Conservation (phyloP, 2,113 vertebrate genomes). For the Accipiter virgatus region DNA sequence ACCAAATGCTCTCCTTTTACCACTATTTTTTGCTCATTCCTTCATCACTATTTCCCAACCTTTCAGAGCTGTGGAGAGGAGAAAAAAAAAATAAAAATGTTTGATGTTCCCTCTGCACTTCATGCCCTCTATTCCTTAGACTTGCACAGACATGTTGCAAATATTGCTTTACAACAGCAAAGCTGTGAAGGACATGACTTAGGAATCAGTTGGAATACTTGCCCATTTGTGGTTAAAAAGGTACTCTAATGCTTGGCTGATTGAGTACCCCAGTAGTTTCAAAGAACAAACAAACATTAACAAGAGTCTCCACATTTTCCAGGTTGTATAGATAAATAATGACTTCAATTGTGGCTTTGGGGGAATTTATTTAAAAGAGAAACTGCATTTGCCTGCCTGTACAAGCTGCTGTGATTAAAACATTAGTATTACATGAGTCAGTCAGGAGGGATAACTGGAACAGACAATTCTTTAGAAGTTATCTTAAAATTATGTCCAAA, state of each 20-base stretch:
- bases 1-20: not conserved
- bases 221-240: not conserved
- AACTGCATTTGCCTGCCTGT: not conserved
- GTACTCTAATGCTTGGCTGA: not conserved
- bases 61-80: not conserved
- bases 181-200: not conserved
- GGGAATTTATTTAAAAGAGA: not conserved
- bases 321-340: not conserved
- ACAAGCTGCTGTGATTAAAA: not conserved
- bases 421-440: not conserved
- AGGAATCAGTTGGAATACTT: not conserved
- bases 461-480: not conserved
- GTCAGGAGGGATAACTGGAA: not conserved
- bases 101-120: not conserved
- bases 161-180: not conserved
- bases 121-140: not conserved
- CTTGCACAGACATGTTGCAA: not conserved
- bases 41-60: not conserved
- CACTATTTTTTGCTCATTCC: not conserved
- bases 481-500: not conserved
- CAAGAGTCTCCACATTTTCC: not conserved
- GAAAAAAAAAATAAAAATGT: fast-evolving
- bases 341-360: not conserved
- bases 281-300: not conserved
- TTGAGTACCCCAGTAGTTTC: not conserved